Evolutionary conservation across 2,888 invertebrate genomes (phyloP), one percentile per base, ranked within the genome.

Genomic region (Exephanes ischioxanthus): DNA sequence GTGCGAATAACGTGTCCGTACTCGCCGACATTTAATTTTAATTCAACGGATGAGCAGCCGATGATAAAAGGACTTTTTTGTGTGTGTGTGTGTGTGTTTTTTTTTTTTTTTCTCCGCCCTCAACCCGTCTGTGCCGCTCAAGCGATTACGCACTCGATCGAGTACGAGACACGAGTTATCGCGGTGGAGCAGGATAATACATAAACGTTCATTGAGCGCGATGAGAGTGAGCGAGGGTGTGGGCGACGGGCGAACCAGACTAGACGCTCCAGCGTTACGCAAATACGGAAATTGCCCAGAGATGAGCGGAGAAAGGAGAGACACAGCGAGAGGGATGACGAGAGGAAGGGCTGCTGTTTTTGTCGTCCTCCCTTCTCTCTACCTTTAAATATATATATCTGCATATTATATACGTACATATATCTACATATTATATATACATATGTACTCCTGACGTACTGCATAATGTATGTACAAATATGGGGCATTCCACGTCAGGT

Each of bases 331-430:
- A 71, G 70, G 66, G 41, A 53, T 51, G 73, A 41, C 77, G 63
- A 58, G 81, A 85, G 75, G 67, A 70, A 84, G 80, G 71, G 73
- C 79, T 82, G 85, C 82, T 83, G 77, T 83, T 80, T 75, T 76
- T 82, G 77, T 81, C 45, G 55, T 77, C 77, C 41, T 79, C 76
- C 30, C 66, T 67, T 48, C 26, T 22, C 67, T 66, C 53, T 14
- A 5, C 26, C n/a, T 61, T 51, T 22, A 4, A 48, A 16, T 63
- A 22, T 58, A 58, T 45, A 51, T 37, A 4, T 45, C 30, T 45
- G 19, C 9, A 45, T 33, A 37, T 37, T 37, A 37, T 9, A 45
- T 45, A 45, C 14, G 3, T 14, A 14, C 3, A 55, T 22, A 48
- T 63, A n/a, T 26, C 14, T 45, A 45, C 3, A 45, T 45, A 45